phyloP scores from a whole-genome alignment of 2,113 vertebrate genomes.

The Petromus typicus region DNA sequence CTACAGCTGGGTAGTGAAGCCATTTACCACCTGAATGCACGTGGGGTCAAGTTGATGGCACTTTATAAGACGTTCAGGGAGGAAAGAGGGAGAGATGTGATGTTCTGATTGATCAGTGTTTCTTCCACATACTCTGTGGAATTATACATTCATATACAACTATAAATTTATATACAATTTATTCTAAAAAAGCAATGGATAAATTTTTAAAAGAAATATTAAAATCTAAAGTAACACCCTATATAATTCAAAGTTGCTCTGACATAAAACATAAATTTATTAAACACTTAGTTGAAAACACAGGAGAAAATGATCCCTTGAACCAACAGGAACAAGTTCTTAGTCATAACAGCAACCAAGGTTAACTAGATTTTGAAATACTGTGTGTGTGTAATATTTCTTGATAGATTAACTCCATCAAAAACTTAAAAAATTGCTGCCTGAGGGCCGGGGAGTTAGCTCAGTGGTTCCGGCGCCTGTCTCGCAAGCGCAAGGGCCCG shows the following conservation, averaged over 20 bases:
- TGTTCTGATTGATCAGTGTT: slow-evolving; percentile 88
- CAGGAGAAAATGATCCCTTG: background rate
- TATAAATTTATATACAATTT: background rate
- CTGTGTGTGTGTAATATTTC: background rate
- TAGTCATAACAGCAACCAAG: background rate
- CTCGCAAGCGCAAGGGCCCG: too few species aligned
- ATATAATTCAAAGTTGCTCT: background rate
- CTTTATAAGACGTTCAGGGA: slow-evolving; percentile 99
- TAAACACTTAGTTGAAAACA: background rate
- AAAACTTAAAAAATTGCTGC: slow-evolving; percentile 29
- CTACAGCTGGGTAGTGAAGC: slow-evolving; percentile 96
- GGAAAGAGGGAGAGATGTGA: slow-evolving; percentile 95
- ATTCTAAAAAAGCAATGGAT: background rate
- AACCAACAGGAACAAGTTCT: background rate
- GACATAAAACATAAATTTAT: background rate
- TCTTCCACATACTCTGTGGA: background rate
- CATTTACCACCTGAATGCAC: slow-evolving; percentile 97
- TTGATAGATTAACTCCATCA: slow-evolving; percentile 19
- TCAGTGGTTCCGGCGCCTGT: too few species aligned
- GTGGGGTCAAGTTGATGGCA: slow-evolving; percentile 98
- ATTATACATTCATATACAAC: too few species aligned
- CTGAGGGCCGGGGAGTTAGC: too few species aligned
- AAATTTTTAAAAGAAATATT: background rate
- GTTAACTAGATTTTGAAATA: background rate
- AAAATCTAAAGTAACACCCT: background rate